These are phyloP conservation scores for Cossypha caffra DNA, from an alignment of 2,797 vertebrate species.

Conservation along the genomic window DNA sequence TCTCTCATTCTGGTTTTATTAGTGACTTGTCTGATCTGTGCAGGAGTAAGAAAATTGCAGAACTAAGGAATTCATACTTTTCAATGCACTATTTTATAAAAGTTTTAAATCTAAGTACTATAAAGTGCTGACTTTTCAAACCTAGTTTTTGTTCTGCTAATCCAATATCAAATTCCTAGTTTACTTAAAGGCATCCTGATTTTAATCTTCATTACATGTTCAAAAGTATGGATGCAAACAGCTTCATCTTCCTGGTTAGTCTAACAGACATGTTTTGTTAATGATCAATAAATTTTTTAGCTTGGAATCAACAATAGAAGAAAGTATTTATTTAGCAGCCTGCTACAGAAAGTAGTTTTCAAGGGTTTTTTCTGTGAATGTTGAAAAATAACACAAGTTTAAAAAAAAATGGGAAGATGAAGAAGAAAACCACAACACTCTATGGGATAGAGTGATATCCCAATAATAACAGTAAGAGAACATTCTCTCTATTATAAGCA, in stretches of 20 bases:
- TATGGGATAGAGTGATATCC: not conserved
- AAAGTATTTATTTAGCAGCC: not conserved
- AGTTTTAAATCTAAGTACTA: not conserved
- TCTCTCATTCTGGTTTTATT: not conserved
- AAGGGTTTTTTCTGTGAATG: not conserved
- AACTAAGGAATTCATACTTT: not conserved
- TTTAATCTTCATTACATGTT: not conserved
- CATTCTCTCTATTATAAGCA: constrained; percentile 27
- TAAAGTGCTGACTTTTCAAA: not conserved
- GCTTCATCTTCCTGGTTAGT: not conserved
- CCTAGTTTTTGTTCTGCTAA: not conserved
- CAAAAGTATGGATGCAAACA: not conserved
- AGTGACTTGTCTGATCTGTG: not conserved
- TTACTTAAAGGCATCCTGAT: not conserved
- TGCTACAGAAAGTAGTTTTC: not conserved
- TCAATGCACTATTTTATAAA: not conserved
- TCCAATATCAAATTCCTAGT: not conserved
- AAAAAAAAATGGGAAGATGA: not conserved
- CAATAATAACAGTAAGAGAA: not conserved
- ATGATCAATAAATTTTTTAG: not conserved
- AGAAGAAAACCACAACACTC: not conserved
- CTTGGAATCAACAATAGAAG: not conserved
- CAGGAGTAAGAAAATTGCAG: not conserved
- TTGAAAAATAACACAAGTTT: not conserved
- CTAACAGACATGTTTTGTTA: not conserved